Percentiles rank a stretch among this genome's conserved stretches.
Evolutionary conservation across 2,113 vertebrate species (phyloP).

Genomic region (Scytalopus superciliaris): DNA sequence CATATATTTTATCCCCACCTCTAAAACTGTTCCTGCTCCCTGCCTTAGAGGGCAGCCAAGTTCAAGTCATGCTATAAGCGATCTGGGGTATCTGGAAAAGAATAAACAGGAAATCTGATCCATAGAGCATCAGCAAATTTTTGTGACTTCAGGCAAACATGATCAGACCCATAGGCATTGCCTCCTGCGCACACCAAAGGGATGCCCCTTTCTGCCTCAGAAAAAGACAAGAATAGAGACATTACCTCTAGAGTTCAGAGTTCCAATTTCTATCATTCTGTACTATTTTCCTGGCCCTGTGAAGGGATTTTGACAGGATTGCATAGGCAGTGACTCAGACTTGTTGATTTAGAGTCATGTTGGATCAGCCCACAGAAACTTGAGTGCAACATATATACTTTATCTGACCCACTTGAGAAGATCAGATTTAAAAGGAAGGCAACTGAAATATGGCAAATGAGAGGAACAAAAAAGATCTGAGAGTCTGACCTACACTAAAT

Average conservation of each 20-base stretch:
- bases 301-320: background rate
- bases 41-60: background rate
- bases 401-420: background rate
- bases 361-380: background rate
- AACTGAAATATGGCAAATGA: background rate
- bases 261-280: background rate
- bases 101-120: background rate
- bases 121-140: background rate
- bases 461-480: background rate
- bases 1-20: background rate
- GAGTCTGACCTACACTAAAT: background rate
- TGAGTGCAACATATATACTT: background rate
- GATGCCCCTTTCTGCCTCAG: background rate
- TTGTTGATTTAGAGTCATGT: constrained; percentile 35
- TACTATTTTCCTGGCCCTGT: background rate
- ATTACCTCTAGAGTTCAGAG: background rate
- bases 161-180: background rate
- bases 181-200: accelerated
- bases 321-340: constrained; percentile 14
- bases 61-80: background rate
- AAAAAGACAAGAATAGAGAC: background rate
- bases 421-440: constrained; percentile 20
- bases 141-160: background rate
- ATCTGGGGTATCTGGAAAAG: background rate
- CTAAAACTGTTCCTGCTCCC: background rate